Evolutionary conservation across 2,888 invertebrate species (phyloP).

Genomic region (Latrodectus elegans): DNA sequence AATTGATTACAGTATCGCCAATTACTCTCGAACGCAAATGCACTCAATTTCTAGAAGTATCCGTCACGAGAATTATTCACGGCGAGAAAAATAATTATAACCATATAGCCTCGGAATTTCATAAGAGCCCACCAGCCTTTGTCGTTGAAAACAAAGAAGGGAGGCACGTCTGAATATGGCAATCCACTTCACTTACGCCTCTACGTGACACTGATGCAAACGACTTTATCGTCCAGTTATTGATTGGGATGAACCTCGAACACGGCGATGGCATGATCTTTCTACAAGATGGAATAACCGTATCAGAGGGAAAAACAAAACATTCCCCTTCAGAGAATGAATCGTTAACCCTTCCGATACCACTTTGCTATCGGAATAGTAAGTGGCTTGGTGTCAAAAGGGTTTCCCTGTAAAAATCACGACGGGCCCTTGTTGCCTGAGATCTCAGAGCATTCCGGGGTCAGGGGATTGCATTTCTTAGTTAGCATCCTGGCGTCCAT

Average conservation of each 20-base stretch:
- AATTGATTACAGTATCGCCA: too few relatives aligned
- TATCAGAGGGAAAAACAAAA: constrained; percentile 6
- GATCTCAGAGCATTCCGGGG: constrained; percentile 1
- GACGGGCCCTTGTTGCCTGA: constrained; percentile 15
- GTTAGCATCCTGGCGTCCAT: constrained; percentile 31
- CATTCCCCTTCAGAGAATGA: background rate
- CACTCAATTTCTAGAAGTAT: too few relatives aligned
- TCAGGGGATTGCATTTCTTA: constrained; percentile 23
- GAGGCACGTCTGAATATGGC: too few relatives aligned
- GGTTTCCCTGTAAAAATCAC: constrained; percentile 9
- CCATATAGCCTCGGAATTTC: too few relatives aligned
- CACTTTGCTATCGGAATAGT: constrained; percentile 42
- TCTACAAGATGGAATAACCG: constrained; percentile 16
- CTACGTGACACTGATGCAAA: constrained; percentile 47
- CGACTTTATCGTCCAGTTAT: constrained; percentile 39
- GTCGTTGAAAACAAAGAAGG: too few relatives aligned
- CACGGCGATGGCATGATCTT: background rate
- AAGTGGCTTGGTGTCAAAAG: constrained; percentile 39
- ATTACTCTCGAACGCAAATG: too few relatives aligned
- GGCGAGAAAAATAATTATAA: too few relatives aligned
- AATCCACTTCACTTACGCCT: background rate
- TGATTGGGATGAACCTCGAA: constrained; percentile 24
- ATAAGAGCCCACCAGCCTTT: too few relatives aligned
- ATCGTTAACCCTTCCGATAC: constrained; percentile 48
- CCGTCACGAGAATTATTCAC: too few relatives aligned